These are phyloP conservation scores for Pangasius djambal DNA, from an alignment of 2,797 vertebrate species.

Conservation along the genomic window DNA sequence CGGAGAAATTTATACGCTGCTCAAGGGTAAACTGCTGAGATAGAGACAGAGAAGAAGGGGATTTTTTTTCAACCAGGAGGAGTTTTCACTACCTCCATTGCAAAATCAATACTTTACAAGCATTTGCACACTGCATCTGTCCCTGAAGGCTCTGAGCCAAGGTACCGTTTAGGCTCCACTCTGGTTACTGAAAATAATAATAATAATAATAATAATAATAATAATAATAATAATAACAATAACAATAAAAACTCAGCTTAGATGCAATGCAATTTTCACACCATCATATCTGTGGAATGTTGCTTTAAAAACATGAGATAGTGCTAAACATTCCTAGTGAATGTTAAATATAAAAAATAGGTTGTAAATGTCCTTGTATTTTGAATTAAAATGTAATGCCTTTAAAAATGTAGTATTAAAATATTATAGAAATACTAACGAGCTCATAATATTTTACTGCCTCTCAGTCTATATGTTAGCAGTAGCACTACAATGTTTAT, in stretches of 20 bases:
- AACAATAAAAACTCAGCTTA: not conserved
- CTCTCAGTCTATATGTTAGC: not conserved
- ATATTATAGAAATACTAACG: not conserved
- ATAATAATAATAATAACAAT: not conserved
- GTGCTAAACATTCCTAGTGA: not conserved
- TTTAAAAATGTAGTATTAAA: not conserved
- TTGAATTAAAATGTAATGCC: not conserved
- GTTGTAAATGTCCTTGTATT: not conserved
- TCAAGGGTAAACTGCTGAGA: not conserved
- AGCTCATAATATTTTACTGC: not conserved
- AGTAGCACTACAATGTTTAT: not conserved
- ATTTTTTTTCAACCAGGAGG: not conserved
- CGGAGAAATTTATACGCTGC: not conserved
- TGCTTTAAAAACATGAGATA: not conserved
- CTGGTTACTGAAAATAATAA: not conserved
- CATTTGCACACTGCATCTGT: slow-evolving; percentile 28
- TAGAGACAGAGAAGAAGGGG: not conserved
- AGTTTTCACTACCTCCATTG: not conserved
- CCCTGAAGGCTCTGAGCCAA: slow-evolving; percentile 34
- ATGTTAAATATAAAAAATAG: not conserved
- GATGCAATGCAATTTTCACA: not conserved
- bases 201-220: not conserved
- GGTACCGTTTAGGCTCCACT: not conserved
- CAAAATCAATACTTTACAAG: slow-evolving; percentile 33
- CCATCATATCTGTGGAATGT: not conserved